Base-by-base conservation (phyloP, 2,113 vertebrate species). In the Holacanthus passer region DNA sequence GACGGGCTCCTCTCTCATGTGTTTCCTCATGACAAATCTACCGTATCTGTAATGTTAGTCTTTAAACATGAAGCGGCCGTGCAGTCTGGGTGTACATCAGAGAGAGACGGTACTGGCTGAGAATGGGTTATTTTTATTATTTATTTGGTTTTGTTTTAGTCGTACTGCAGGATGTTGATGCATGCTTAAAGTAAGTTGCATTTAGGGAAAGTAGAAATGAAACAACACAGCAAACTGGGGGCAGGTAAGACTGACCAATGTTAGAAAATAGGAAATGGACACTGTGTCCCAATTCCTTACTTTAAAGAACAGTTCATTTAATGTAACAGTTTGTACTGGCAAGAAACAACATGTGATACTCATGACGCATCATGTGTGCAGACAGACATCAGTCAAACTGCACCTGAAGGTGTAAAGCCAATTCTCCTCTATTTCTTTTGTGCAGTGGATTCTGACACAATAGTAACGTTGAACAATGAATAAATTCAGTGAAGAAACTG, bases 151-250 rank as follows among this genome's bases (percentile, higher is more conserved):
- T 91, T 3, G 72, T 82, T 92, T 93, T 86, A 84, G 91, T 91
- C 24, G 17, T 53, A 96, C 93, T 95, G 91, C 95, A 92, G 94
- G 95, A 96, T 96, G 94, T 96, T 96, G 96, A 97, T 96, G 96
- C 98, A 99, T 99, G 97, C 97, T 98, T 96, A 97, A 98, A 99
- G 97, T 98, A 99, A 99, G 98, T 99, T 99, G 98, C 98, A 99
- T 98, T 99, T 99, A 98, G 98, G 97, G 97, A 97, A 96, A 98
- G 95, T 97, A 98, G 96, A 96, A 96, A 90, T 90, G 52, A 91
- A 88, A 97, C 95, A 94, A 95, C 95, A 96, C 94, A 96, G 95
- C 95, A 96, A 97, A 96, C 94, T 93, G 91, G 94, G 89, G 88
- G 84, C 72, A 88, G 81, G 93, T 77, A 82, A 92, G 79, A 93